Base-by-base conservation (phyloP, 30 jellyfish, hydroid and myxozoan species). In the Euphysa ruthae region DNA sequence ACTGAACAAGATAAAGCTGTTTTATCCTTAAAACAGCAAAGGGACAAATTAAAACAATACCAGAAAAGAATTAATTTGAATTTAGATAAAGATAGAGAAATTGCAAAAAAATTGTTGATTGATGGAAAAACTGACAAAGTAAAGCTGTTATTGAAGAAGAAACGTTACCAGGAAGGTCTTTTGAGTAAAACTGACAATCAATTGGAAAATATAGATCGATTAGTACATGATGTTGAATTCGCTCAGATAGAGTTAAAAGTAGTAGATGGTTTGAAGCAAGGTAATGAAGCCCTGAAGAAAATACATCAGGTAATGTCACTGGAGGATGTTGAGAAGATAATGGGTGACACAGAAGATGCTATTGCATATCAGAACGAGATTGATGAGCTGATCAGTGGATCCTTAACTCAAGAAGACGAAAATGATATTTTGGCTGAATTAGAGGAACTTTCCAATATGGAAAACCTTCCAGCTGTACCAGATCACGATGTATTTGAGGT, bases 261-360 rank as follows among this genome's bases (percentile, higher is more conserved):
- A 60, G 96, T 80, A 35, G 94, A 74, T 19, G 93, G 93, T 3
- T 57, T 86, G 44, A 86, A 86, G 35, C 72, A 65, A 66, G 96
- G 96, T 32, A 86, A 86, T 77, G 94, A 86, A 19, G 91, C 94
- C 22, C 79, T 86, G 12, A 86, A 86, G 46, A 77, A 79, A 46
- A 52, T 86, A 2, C 96, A 86, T 68, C 38, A 86, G 94, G 51
- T 86, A 43, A 86, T 86, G 94, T 52, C 94, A n/a, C 51, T 86
- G 1, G 96, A 86, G 74, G 96, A 86, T 61, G 96, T 86, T n/a
- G 96, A 86, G 50, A 79, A 75, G 46, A 86, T 86, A 14, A 86
- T 86, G 96, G 96, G 79, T 25, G 96, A 86, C 8, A 79, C 96
- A 19, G 70, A 75, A 62, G 96, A 86, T 26, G 96, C 84, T 29